Conservation (phyloP, 2,888 invertebrate species). For the Microchrysa polita region DNA sequence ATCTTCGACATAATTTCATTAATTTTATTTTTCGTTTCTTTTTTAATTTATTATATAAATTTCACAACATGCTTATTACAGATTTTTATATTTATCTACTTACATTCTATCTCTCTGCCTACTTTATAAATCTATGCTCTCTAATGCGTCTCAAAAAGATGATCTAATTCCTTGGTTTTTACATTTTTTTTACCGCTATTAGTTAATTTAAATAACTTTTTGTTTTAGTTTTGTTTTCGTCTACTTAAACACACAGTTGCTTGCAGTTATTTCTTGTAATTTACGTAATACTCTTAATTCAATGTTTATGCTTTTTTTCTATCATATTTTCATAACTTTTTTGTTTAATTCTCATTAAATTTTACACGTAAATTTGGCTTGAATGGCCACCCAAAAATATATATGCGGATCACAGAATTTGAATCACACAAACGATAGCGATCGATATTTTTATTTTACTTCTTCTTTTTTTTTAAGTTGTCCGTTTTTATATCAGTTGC, state of each 20-base stretch:
- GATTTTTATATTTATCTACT: slow-evolving; percentile 6
- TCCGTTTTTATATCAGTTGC: too few species aligned
- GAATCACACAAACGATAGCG: slow-evolving; percentile 63
- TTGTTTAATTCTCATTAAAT: slow-evolving; percentile 42
- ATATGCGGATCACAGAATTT: slow-evolving; percentile 64
- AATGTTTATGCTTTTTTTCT: slow-evolving; percentile 48
- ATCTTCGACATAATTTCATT: too few species aligned
- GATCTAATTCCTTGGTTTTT: not conserved
- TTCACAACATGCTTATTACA: slow-evolving; percentile 34
- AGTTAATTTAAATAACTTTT: too few species aligned
- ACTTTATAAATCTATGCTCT: slow-evolving; percentile 9
- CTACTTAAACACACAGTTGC: slow-evolving; percentile 26
- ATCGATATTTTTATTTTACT: slow-evolving; percentile 51
- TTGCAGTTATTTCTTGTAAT: not conserved
- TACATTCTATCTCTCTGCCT: not conserved
- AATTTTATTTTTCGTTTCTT: too few species aligned
- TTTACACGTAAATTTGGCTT: slow-evolving; percentile 53
- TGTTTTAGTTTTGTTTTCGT: slow-evolving; percentile 15
- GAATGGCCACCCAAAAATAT: slow-evolving; percentile 56
- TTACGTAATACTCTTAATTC: slow-evolving; percentile 20
- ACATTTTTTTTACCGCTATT: not conserved
- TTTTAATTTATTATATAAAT: slow-evolving; percentile 16
- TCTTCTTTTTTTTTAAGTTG: slow-evolving; percentile 46
- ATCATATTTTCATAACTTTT: slow-evolving; percentile 46
- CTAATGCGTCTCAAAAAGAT: not conserved